phyloP scores from a whole-genome alignment of 2,888 invertebrate species.

The Aporophyla nigra region DNA sequence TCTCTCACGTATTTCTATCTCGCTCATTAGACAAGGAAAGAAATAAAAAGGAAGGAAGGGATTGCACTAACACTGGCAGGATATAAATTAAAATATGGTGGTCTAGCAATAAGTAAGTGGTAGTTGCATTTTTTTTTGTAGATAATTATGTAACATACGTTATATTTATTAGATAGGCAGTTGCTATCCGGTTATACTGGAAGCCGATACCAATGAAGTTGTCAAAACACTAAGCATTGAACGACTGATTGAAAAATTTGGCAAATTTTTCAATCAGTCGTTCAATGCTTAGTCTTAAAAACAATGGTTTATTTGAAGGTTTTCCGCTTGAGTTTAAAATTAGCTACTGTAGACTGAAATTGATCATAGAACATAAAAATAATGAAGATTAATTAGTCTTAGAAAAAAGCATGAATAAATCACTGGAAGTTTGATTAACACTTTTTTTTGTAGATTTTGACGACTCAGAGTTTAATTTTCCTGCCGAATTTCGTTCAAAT shows the following conservation, averaged over 20 bases:
- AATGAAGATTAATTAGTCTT: too few species aligned
- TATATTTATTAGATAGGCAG: too few species aligned
- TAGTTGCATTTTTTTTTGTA: background rate
- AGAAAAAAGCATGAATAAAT: too few species aligned
- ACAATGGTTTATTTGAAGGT: background rate
- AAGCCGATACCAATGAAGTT: too few species aligned
- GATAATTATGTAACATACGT: background rate
- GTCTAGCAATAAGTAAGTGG: background rate
- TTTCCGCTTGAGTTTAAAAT: background rate
- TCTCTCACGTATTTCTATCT: conserved; percentile 56
- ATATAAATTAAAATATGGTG: conserved; percentile 43
- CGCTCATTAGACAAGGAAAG: conserved; percentile 56
- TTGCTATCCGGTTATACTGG: too few species aligned
- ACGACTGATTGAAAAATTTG: background rate
- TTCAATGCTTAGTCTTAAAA: too few species aligned
- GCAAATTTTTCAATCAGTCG: too few species aligned
- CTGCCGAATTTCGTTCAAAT: background rate
- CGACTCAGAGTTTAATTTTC: too few species aligned
- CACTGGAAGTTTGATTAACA: too few species aligned
- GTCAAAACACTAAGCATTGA: too few species aligned
- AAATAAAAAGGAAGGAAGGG: conserved; percentile 42
- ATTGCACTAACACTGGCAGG: conserved; percentile 28
- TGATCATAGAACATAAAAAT: too few species aligned
- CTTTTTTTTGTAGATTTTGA: too few species aligned
- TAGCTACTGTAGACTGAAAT: background rate